A percentile compares a stretch with the other conserved stretches of the same genome.
phyloP scores from a whole-genome alignment of 2,888 invertebrate genomes.

The Caenorhabditis uteleia region DNA sequence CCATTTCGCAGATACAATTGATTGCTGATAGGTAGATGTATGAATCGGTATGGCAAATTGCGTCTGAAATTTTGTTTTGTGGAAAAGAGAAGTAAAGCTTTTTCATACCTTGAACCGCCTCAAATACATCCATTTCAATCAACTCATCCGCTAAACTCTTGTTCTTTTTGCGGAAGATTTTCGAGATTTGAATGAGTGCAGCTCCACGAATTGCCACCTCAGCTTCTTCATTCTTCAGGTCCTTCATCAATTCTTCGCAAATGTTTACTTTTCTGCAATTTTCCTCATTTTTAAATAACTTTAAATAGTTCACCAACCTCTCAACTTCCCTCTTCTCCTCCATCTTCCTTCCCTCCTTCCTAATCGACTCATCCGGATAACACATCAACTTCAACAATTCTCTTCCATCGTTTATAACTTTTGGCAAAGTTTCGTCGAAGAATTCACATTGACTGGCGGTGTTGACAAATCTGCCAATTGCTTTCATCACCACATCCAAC shows the following conservation, averaged over 20 bases:
- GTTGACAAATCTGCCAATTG: constrained; percentile 1
- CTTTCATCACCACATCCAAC: constrained; percentile 16
- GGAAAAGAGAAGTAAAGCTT: neutral
- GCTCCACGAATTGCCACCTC: constrained; percentile 35
- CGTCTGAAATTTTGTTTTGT: constrained; percentile 19
- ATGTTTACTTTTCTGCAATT: neutral
- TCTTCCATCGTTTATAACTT: neutral
- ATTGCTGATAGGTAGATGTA: constrained; percentile 62
- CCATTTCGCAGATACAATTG: constrained; percentile 59
- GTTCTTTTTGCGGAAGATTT: constrained; percentile 9
- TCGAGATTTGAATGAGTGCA: constrained; percentile 26
- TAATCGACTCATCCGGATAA: neutral
- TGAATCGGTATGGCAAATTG: constrained; percentile 47
- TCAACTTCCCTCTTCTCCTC: neutral
- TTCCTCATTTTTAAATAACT: neutral
- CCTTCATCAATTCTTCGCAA: constrained; percentile 23
- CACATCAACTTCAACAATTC: constrained; percentile 1
- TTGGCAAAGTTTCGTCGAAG: neutral
- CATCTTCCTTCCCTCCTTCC: neutral
- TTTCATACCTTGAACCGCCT: constrained; percentile 28
- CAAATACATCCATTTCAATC: constrained; percentile 19
- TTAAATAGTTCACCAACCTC: neutral
- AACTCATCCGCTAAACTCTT: constrained; percentile 5
- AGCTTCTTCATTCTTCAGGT: constrained; percentile 23
- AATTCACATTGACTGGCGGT: neutral